Evolutionary conservation across 92 coral and sea anemone species (phyloP).

Genomic region (Phenganax subtilis): DNA sequence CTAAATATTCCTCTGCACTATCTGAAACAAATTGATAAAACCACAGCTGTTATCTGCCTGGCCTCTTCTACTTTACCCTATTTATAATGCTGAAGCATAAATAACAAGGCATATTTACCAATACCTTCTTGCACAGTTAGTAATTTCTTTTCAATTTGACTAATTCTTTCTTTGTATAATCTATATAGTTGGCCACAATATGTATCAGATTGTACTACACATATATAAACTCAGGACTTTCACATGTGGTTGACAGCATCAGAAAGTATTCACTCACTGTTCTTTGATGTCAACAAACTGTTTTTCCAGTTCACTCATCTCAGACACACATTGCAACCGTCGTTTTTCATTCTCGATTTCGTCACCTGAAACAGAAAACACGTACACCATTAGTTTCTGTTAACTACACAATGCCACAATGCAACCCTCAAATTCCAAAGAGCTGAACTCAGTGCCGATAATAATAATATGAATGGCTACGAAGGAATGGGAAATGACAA

Average conservation of each 20-base stretch:
- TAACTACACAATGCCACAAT: not conserved
- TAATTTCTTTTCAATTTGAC: slow-evolving; percentile 87
- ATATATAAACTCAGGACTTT: not conserved
- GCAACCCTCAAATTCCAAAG: no score
- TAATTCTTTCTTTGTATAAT: slow-evolving; percentile 78
- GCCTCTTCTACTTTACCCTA: not conserved
- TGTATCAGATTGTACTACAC: not conserved
- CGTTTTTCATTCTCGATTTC: slow-evolving; percentile 92
- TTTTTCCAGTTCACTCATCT: slow-evolving; percentile 93
- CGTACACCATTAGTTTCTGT: not conserved
- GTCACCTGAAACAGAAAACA: slow-evolving; percentile 55
- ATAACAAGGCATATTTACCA: not conserved
- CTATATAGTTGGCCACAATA: slow-evolving; percentile 35
- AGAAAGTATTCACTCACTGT: slow-evolving; percentile 57
- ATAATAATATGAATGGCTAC: no score
- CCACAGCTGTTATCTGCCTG: not conserved
- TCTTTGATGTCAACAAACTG: slow-evolving; percentile 92
- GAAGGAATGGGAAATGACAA: no score
- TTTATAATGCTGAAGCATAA: not conserved
- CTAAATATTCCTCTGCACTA: slow-evolving; percentile 77
- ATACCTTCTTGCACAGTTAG: slow-evolving; percentile 78
- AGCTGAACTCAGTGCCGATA: no score
- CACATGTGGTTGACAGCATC: not conserved
- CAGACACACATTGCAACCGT: slow-evolving; percentile 79
- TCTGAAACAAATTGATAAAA: slow-evolving; percentile 11